A percentile compares a stretch with the other conserved stretches of the same genome.
Conservation (phyloP, 1,140 invertebrate species). For the Proctacanthus coquilletti region DNA sequence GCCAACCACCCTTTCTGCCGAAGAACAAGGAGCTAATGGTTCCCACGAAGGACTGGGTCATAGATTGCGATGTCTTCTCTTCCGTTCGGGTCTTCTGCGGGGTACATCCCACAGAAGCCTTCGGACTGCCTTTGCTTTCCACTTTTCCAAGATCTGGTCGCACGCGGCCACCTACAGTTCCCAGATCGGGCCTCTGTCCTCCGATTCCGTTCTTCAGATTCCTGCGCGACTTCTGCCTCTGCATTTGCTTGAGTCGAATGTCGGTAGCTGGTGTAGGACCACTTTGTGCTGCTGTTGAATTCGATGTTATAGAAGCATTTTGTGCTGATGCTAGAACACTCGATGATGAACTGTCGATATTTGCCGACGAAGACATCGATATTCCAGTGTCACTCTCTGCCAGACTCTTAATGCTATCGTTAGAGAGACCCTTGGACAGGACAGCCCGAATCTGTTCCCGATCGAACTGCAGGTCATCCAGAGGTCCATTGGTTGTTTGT, state of each 20-base stretch:
- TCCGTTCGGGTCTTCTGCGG: constrained; percentile 17
- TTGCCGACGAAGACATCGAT: neutral
- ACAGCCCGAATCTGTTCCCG: constrained; percentile 26
- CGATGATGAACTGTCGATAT: constrained; percentile 13
- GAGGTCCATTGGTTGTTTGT: constrained; percentile 31
- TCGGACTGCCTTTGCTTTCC: constrained; percentile 24
- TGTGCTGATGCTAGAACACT: constrained; percentile 36
- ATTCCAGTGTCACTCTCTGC: neutral
- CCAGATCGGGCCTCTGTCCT: constrained; percentile 30
- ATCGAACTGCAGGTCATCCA: constrained; percentile 23
- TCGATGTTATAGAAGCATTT: constrained; percentile 36
- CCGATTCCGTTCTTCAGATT: constrained; percentile 30
- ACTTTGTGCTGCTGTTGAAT: constrained; percentile 37
- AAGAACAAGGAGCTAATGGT: constrained; percentile 66
- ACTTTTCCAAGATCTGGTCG: constrained; percentile 45
- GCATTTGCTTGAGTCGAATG: constrained; percentile 23
- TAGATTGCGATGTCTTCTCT: constrained; percentile 30
- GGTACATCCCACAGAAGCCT: constrained; percentile 27
- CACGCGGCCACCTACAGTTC: constrained; percentile 30
- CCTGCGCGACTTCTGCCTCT: constrained; percentile 21
- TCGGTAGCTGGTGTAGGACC: constrained; percentile 26
- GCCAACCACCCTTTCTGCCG: constrained; percentile 63
- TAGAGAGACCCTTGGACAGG: constrained; percentile 14
- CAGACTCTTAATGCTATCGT: constrained; percentile 3
- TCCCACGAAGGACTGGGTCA: constrained; percentile 41